Evolutionary conservation across 2,888 invertebrate species (phyloP), one percentile per base, ranked within the genome.

Genomic region (Pyrrhosoma nymphula): DNA sequence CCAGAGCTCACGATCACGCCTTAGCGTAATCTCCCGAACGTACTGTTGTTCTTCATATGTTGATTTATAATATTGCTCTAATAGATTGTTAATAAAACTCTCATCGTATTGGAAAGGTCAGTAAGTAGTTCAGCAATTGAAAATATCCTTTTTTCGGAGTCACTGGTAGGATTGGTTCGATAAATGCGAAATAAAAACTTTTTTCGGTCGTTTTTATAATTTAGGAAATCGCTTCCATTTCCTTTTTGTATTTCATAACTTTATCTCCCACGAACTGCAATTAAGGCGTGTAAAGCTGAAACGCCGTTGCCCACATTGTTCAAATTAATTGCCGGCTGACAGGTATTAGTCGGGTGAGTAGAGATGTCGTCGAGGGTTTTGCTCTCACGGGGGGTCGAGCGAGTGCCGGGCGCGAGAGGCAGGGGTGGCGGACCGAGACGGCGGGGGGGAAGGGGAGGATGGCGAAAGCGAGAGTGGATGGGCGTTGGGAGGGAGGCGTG

Each of bases 301-400:
- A 26, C 35, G 91, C 23, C 39, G 63, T 39, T 14, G 60, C 63
- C 63, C 63, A 35, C 39, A 91, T 39, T 14, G 60, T 39, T 63
- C 63, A 35, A 30, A 26, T 63, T 91, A 91, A 91, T 91, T 63
- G 63, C 39, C 91, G 39, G 60, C 12, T 4, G 91, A 23, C 60
- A 47, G 47, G 90, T 91, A 91, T 91, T 91, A 60, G 60, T 60
- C 60, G 60, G 90, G 90, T 30, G 47, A 91, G 91, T 63, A 63
- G 91, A 91, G 35, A 91, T 47, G 47, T 47, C 47, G 47, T 47
- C 47, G 60, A 60, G 60, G 60, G 60, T 60, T 47, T 47, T 47
- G 47, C 47, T 8, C 8, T 47, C 47, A 4, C 47, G 60, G 60
- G 60, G 20, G 60, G 60, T 14, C 12, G 69, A 69, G 69, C 69